These are phyloP conservation scores for Caretta caretta DNA, from an alignment of 2,113 vertebrate genomes.

Conservation along the genomic window DNA sequence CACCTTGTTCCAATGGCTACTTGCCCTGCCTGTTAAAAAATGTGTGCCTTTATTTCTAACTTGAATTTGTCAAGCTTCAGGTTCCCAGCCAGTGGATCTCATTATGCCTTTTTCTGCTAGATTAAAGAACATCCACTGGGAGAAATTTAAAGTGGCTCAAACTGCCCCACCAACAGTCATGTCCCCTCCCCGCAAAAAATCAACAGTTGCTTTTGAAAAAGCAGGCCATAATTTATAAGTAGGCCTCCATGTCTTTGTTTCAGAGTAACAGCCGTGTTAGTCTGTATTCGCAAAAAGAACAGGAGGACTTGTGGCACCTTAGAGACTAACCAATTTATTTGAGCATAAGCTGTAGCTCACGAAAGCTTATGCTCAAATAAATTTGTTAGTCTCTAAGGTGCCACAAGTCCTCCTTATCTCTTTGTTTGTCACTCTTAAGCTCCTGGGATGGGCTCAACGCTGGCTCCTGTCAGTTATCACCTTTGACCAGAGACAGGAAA, in stretches of 20 bases:
- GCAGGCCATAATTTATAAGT: accelerated
- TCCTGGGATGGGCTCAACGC: not conserved
- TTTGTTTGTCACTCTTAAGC: accelerated
- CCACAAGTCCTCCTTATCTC: not conserved
- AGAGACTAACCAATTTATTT: too few species aligned
- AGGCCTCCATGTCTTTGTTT: not conserved
- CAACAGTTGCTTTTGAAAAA: not conserved
- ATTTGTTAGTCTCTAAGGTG: too few species aligned
- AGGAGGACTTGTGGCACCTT: too few species aligned
- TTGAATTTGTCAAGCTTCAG: not conserved
- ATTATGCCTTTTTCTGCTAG: not conserved
- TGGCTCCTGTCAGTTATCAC: not conserved
- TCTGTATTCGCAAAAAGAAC: too few species aligned
- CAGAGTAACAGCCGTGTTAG: too few species aligned
- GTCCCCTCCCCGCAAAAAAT: not conserved
- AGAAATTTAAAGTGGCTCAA: not conserved
- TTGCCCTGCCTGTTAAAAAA: not conserved
- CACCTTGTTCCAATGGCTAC: not conserved
- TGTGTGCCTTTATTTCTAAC: not conserved
- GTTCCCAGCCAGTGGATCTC: accelerated
- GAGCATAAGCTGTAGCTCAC: too few species aligned
- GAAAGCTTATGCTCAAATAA: too few species aligned
- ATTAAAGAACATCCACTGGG: not conserved
- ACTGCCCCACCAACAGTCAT: not conserved
- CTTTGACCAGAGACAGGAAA: not conserved